Conservation (phyloP, 2,888 invertebrate species). For the Baccha elongata region DNA sequence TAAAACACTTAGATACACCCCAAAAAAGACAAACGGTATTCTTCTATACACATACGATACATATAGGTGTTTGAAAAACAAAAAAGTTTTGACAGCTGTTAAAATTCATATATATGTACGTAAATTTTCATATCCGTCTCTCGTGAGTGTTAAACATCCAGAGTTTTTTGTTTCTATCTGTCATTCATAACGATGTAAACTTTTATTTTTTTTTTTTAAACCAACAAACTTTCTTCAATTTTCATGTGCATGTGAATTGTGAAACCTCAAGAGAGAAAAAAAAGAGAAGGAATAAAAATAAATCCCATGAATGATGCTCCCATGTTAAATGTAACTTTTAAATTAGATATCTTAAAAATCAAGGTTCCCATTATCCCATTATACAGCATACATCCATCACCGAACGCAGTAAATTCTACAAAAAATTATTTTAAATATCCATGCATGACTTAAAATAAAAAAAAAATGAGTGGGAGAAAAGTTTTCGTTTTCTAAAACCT, state of each 20-base stretch:
- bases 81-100: slow-evolving; percentile 43
- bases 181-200: neutral
- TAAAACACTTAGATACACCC: too few species aligned
- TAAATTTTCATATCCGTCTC: neutral
- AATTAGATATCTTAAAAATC: slow-evolving; percentile 19
- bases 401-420: slow-evolving; percentile 1
- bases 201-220: neutral
- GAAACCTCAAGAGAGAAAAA: neutral
- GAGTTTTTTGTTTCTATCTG: neutral
- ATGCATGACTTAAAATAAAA: neutral
- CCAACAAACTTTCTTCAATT: neutral
- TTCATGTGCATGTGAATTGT: neutral
- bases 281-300: neutral
- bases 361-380: neutral
- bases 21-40: too few species aligned
- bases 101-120: slow-evolving; percentile 7
- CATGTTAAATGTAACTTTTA: slow-evolving; percentile 5
- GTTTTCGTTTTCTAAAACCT: neutral
- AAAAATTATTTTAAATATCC: slow-evolving; percentile 34
- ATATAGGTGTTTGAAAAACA: too few species aligned
- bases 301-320: neutral
- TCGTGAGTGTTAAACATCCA: neutral
- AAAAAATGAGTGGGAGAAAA: slow-evolving; percentile 18
- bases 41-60: too few species aligned
- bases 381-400: neutral